Evolutionary conservation across 1,140 invertebrate species (phyloP).

Genomic region (Eriosoma lanigerum): DNA sequence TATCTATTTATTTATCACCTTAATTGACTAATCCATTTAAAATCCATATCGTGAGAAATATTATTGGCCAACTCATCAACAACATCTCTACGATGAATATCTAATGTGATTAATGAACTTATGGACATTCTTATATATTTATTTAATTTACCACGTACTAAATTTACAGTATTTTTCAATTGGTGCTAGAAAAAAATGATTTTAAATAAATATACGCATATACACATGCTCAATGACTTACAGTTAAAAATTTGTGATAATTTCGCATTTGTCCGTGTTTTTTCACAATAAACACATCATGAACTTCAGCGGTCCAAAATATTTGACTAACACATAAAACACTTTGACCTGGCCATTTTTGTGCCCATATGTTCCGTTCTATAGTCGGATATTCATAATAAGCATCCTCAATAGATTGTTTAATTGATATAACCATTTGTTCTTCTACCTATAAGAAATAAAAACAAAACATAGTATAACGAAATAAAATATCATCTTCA

Average conservation of each 20-base stretch:
- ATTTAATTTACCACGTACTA: constrained; percentile 64
- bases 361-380: constrained; percentile 68
- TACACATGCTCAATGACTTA: background rate
- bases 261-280: constrained; percentile 26
- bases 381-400: constrained; percentile 53
- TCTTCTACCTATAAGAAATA: constrained; percentile 68
- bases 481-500: background rate
- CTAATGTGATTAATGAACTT: constrained; percentile 84
- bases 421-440: constrained; percentile 77
- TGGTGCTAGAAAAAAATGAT: constrained; percentile 59
- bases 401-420: constrained; percentile 54
- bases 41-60: constrained; percentile 74
- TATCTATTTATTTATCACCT: constrained; percentile 60
- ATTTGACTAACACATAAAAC: constrained; percentile 82
- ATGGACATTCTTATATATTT: constrained; percentile 75
- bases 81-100: constrained; percentile 90
- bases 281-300: constrained; percentile 60
- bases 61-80: constrained; percentile 72
- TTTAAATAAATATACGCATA: background rate
- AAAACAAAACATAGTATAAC: constrained; percentile 39
- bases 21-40: constrained; percentile 88
- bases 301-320: constrained; percentile 83
- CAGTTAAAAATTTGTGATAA: constrained; percentile 28
- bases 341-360: constrained; percentile 83
- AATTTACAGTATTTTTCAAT: constrained; percentile 62